Conservation (phyloP, 2,797 vertebrate species). For the Coregonus ussuriensis region DNA sequence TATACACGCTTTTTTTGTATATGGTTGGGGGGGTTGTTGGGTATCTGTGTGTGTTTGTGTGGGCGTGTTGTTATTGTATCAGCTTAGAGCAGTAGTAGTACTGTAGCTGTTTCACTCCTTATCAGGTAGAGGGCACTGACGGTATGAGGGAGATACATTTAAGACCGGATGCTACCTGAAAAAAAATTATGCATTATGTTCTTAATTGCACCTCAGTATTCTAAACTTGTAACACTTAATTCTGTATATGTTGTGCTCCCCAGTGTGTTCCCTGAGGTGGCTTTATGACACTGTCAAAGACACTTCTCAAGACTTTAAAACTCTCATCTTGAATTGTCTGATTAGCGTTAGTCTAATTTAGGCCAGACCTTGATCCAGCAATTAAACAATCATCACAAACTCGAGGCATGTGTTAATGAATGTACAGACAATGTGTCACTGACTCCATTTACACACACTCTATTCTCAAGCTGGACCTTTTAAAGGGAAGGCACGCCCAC, state of each 20-base stretch:
- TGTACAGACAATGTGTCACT: constrained; percentile 27
- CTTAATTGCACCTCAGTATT: not conserved
- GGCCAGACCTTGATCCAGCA: constrained; percentile 25
- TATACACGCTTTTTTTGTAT: constrained; percentile 1
- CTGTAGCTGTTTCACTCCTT: not conserved
- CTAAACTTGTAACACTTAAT: not conserved
- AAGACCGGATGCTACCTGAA: not conserved
- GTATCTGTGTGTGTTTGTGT: not conserved
- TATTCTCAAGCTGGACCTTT: constrained; percentile 14
- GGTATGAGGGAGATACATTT: not conserved
- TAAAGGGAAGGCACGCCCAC: not conserved
- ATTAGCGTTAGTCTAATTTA: constrained; percentile 44
- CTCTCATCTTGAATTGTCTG: constrained; percentile 18
- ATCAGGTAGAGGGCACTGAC: constrained; percentile 6
- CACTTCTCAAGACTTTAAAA: not conserved
- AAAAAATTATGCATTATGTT: not conserved
- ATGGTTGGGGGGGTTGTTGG: not conserved
- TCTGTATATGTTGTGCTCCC: not conserved
- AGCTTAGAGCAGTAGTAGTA: not conserved
- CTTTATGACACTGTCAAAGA: constrained; percentile 34
- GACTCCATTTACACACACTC: not conserved
- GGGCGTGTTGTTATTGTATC: not conserved
- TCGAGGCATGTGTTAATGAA: constrained; percentile 28
- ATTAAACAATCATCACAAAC: constrained; percentile 48
- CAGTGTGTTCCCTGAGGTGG: constrained; percentile 20